Base-by-base conservation (phyloP, 2,888 invertebrate species). In the Macrophya alboannulata region DNA sequence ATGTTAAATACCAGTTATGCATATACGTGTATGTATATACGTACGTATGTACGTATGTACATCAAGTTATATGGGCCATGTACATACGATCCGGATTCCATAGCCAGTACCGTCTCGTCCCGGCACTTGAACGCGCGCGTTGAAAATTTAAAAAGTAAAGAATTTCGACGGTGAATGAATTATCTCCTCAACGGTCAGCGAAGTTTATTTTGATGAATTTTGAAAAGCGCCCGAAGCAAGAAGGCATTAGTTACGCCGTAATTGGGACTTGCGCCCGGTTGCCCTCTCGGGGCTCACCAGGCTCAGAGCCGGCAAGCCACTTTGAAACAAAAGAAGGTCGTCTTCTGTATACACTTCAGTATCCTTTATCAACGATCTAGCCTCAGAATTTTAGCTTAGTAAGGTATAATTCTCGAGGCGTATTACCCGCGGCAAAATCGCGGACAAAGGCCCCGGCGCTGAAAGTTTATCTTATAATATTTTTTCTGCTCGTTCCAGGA, bases 181-280 rank as follows among this genome's bases (percentile, higher is more conserved):
- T 89, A 90, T 90, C 89, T 89, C 86, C 88, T 85, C 87, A 89
- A 90, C 90, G 90, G 89, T 89, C 89, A 87, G 87, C 88, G 88
- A 89, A 89, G 90, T 91, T 90, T 90, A 90, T 92, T 92, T 91
- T 91, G 92, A 91, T 91, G 91, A 92, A 92, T 92, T 92, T 91
- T 89, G 90, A 90, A 90, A 90, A 91, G 88, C 85, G 90, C 92
- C 91, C 81, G 88, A 87, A 90, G 92, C 90, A 85, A 90, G 85
- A 86, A 87, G 87, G 89, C 91, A 91, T 92, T 92, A 91, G 92
- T 92, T 90, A 91, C 90, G 92, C 91, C 90, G 90, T 91, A 92
- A 91, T 90, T 91, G 91, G 90, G 89, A 65, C 79, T 77, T 77
- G 79, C 40, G 76, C 84, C 55, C 31, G 84, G 43, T 37, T 62